Evolutionary conservation across 2,797 vertebrate species (phyloP), one percentile per base, ranked within the genome.

Genomic region (Enteromius anoplus): DNA sequence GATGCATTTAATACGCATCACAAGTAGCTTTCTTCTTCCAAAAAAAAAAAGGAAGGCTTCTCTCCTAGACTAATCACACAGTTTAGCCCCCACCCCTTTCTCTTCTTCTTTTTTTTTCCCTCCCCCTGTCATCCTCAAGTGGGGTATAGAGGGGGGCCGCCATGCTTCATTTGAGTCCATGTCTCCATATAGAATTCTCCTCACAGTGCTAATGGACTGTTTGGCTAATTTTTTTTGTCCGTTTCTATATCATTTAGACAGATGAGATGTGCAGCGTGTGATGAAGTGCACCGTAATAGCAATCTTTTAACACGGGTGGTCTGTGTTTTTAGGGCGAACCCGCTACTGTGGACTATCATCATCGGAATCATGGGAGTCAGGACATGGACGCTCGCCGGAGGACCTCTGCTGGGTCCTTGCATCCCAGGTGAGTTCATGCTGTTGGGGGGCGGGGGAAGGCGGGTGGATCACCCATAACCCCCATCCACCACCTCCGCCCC

Each of bases 341-440:
- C 86, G 85, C 86, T 89, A 88, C 85, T 75, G 51, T 86, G 66
- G 85, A 86, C 89, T 79, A 86, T 89, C 86, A 62, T 58, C 80
- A 85, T 72, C 62, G 62, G 6, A n/a, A 55, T 55, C 51, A 55
- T 84, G 85, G 83, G 40, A 49, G 70, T 58, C 78, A 58, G 64
- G 85, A 83, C 72, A 81, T 85, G 86, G 73, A 69, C 0, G 15
- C 68, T 78, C 85, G 75, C 83, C 80, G 83, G 85, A 84, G 82
- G 86, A 85, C 70, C 69, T 62, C 82, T 51, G 80, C 64, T n/a
- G 85, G 84, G 78, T 65, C 81, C 80, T 75, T 34, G 21, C 42
- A 73, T 80, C 75, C 86, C 90, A 94, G 94, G 93, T 95, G 92
- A 92, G 94, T 87, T 77, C 87, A 87, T 60, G 83, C 86, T 86